Evolutionary conservation across 2,113 vertebrate genomes (phyloP).

Genomic region (Pygoscelis adeliae): DNA sequence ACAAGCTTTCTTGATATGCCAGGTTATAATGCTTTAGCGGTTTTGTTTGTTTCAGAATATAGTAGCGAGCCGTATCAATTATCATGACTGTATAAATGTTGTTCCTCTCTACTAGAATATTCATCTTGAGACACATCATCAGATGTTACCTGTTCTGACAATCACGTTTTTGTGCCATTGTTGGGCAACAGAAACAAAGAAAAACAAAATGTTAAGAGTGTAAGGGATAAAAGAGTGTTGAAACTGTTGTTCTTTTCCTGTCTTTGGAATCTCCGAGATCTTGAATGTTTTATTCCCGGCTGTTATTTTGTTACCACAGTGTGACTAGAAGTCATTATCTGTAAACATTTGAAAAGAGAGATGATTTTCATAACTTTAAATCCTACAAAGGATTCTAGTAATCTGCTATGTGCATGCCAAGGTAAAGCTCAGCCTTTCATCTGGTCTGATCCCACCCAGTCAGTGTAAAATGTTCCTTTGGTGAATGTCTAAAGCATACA

Average conservation of each 20-base stretch:
- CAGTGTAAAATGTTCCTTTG: conserved; percentile 60
- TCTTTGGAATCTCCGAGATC: conserved; percentile 55
- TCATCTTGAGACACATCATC: conserved; percentile 53
- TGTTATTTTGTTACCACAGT: conserved; percentile 49
- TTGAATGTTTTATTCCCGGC: conserved; percentile 54
- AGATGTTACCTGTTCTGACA: conserved; percentile 67
- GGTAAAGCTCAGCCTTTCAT: conserved; percentile 60
- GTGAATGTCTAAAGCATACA: conserved; percentile 35
- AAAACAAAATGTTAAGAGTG: conserved; percentile 63
- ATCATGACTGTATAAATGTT: conserved; percentile 50
- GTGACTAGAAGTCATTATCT: conserved; percentile 59
- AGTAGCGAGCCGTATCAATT: conserved; percentile 67
- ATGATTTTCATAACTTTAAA: conserved; percentile 62
- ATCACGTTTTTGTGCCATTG: conserved; percentile 49
- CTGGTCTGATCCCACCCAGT: conserved; percentile 62
- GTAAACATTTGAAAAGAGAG: conserved; percentile 41
- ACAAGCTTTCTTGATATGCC: conserved; percentile 62
- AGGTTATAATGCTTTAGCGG: conserved; percentile 41
- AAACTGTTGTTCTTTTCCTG: conserved; percentile 49
- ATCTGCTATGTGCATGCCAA: conserved; percentile 23
- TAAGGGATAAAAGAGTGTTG: conserved; percentile 65
- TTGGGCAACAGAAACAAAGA: conserved; percentile 64
- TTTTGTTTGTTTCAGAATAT: conserved; percentile 65
- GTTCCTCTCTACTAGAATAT: conserved; percentile 58
- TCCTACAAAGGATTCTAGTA: conserved; percentile 63